A percentile compares a stretch with the other conserved stretches of the same genome.
phyloP scores from a whole-genome alignment of 2,888 invertebrate genomes.

The Steinernema carpocapsae region DNA sequence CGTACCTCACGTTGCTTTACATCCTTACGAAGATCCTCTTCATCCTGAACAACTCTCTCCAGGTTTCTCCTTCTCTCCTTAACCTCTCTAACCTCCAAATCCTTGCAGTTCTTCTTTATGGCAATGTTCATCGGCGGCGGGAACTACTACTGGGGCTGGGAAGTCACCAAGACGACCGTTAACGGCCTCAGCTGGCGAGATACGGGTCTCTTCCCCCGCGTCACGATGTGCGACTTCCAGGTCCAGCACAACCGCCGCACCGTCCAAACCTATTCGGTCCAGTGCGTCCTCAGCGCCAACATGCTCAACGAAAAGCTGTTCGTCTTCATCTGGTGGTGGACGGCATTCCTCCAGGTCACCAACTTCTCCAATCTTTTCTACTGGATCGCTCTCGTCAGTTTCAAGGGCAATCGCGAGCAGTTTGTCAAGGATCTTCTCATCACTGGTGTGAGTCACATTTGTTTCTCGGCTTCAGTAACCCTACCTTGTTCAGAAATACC shows the following conservation, averaged over 20 bases:
- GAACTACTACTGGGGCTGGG: background rate
- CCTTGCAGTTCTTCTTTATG: slow-evolving; percentile 7
- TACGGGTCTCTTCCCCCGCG: slow-evolving; percentile 52
- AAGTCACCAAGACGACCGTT: background rate
- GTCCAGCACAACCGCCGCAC: slow-evolving; percentile 26
- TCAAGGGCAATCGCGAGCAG: background rate
- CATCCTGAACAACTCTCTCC: slow-evolving; percentile 20
- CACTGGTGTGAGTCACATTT: slow-evolving; percentile 17
- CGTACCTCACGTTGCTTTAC: slow-evolving; percentile 43
- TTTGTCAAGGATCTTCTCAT: slow-evolving; percentile 36
- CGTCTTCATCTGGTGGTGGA: slow-evolving; percentile 51
- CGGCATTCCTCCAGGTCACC: slow-evolving; percentile 38
- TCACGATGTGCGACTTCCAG: slow-evolving; percentile 53
- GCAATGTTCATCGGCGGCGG: slow-evolving; percentile 19
- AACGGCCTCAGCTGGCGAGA: slow-evolving; percentile 42
- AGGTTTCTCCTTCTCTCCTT: background rate
- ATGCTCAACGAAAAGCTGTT: slow-evolving; percentile 59
- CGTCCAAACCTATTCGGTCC: slow-evolving; percentile 40
- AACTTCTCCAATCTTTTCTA: slow-evolving; percentile 45
- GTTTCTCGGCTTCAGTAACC: background rate
- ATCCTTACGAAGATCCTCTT: slow-evolving; percentile 30
- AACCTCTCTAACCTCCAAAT: background rate
- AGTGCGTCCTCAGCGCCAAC: slow-evolving; percentile 56
- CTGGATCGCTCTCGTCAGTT: slow-evolving; percentile 44
- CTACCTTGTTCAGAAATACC: background rate